Percentiles rank a stretch among this genome's conserved stretches.
Conservation (phyloP, 2,113 vertebrate genomes). For the Aphelocoma coerulescens region DNA sequence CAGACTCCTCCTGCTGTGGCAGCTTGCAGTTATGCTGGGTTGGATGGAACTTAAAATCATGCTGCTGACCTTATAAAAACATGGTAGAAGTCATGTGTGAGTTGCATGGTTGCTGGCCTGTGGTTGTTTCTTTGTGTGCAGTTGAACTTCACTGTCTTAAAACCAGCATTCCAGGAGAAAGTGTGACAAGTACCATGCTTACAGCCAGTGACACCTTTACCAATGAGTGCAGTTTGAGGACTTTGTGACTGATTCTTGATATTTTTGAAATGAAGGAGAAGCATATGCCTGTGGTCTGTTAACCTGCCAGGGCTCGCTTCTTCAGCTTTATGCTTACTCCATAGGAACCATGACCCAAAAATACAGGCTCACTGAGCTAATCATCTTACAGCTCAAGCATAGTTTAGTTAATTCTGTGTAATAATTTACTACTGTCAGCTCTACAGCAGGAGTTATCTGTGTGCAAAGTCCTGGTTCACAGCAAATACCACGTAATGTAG, state of each 20-base stretch:
- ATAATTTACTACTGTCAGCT: slow-evolving; percentile 45
- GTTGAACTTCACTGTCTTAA: background rate
- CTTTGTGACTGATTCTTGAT: background rate
- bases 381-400: background rate
- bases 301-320: background rate
- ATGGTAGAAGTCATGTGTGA: background rate
- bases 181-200: background rate
- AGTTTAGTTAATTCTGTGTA: slow-evolving; percentile 40
- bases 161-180: background rate
- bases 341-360: background rate
- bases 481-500: background rate
- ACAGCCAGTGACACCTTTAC: background rate
- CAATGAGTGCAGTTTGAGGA: background rate
- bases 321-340: background rate
- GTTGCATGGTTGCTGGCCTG: background rate
- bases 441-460: slow-evolving; percentile 3
- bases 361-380: background rate
- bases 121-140: background rate
- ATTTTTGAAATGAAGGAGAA: background rate
- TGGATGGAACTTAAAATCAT: background rate
- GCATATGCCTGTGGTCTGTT: background rate
- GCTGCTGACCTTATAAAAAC: background rate
- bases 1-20: background rate
- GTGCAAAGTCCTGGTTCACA: slow-evolving; percentile 46
- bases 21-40: background rate